Evolutionary conservation across 2,888 invertebrate species (phyloP).

Genomic region (Harpalus rubripes): DNA sequence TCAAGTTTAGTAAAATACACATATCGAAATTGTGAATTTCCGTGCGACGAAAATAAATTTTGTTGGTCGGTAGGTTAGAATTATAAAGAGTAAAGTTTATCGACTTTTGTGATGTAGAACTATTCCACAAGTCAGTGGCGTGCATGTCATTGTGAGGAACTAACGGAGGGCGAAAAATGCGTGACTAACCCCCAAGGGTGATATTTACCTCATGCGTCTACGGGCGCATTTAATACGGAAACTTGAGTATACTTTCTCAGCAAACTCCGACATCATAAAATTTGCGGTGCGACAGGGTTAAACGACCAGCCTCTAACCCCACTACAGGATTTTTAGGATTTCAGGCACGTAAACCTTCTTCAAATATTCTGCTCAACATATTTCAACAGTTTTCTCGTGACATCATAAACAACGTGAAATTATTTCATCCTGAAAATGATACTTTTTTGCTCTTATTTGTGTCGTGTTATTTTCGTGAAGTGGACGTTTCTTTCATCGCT

Average conservation of each 20-base stretch:
- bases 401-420: slow-evolving; percentile 25
- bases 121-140: not conserved
- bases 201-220: slow-evolving; percentile 39
- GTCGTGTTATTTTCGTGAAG: not conserved
- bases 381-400: slow-evolving; percentile 10
- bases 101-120: not conserved
- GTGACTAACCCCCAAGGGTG: slow-evolving; percentile 46
- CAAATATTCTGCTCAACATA: slow-evolving; percentile 38
- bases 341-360: slow-evolving; percentile 12
- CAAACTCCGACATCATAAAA: slow-evolving; percentile 51
- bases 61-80: not conserved
- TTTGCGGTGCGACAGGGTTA: slow-evolving; percentile 49
- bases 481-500: not conserved
- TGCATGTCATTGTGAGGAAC: slow-evolving; percentile 38
- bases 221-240: slow-evolving; percentile 57
- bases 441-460: not conserved
- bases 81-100: slow-evolving; percentile 28
- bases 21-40: not conserved
- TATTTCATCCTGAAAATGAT: not conserved
- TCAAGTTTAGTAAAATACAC: not conserved
- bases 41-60: not conserved
- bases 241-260: slow-evolving; percentile 50
- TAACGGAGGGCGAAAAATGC: slow-evolving; percentile 8
- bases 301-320: slow-evolving; percentile 3
- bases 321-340: slow-evolving; percentile 22